Percentiles rank a stretch among this genome's conserved stretches.
phyloP scores from a whole-genome alignment of 2,797 vertebrate species.

The Coracias cyanogaster region DNA sequence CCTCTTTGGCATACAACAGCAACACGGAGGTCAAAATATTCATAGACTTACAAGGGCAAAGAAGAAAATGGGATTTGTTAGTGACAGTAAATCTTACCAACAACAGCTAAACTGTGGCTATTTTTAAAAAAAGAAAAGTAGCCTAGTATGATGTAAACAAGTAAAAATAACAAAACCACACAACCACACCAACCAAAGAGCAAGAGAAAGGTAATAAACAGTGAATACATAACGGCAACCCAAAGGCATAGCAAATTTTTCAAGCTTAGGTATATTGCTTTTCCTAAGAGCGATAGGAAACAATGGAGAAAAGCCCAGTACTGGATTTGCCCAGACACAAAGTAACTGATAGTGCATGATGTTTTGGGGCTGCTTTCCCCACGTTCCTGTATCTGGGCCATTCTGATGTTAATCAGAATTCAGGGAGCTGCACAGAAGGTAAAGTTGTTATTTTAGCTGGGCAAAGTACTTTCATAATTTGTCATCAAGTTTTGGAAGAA shows the following conservation, averaged over 20 bases:
- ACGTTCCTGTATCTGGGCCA: accelerated
- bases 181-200: not conserved
- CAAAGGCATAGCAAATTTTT: not conserved
- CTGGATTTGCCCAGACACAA: not conserved
- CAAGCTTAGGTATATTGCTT: not conserved
- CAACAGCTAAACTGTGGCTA: not conserved
- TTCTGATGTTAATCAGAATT: not conserved
- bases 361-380: not conserved
- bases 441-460: not conserved
- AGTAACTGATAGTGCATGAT: not conserved
- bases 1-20: conserved; percentile 93
- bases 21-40: conserved; percentile 96
- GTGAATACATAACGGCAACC: not conserved
- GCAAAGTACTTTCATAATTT: not conserved
- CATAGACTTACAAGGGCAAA: conserved; percentile 88
- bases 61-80: conserved; percentile 1
- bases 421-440: not conserved
- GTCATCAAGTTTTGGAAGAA: not conserved
- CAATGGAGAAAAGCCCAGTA: not conserved
- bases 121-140: not conserved
- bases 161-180: not conserved
- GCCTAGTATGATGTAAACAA: not conserved
- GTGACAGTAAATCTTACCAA: not conserved
- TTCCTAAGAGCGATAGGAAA: not conserved
- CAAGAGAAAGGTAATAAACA: not conserved